phyloP scores from a whole-genome alignment of 2,888 invertebrate genomes.

The Brenthis ino region DNA sequence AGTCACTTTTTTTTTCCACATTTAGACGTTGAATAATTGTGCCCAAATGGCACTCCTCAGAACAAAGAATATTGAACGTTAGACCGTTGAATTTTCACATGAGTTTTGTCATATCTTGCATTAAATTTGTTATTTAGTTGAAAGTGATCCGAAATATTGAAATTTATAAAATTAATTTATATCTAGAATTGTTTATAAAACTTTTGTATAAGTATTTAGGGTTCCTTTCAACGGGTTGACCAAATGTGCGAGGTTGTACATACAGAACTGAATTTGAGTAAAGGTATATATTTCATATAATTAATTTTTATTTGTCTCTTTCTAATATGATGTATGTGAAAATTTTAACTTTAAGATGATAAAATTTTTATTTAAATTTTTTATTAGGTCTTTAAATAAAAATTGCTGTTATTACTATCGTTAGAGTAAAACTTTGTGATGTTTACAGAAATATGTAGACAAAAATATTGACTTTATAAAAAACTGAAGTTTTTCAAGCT shows the following conservation, averaged over 20 bases:
- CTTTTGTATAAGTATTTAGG: conserved; percentile 27
- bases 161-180: not conserved
- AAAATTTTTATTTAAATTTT: too few relatives aligned
- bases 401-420: too few relatives aligned
- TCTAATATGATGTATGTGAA: too few relatives aligned
- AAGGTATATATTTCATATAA: conserved; percentile 29
- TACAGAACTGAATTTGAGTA: conserved; percentile 21
- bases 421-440: too few relatives aligned
- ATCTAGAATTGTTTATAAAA: conserved; percentile 25
- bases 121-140: conserved; percentile 42
- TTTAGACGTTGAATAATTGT: too few relatives aligned
- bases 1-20: not conserved
- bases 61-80: not conserved
- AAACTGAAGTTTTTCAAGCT: too few relatives aligned
- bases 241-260: conserved; percentile 47
- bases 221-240: conserved; percentile 35
- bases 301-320: too few relatives aligned
- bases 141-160: conserved; percentile 33
- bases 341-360: too few relatives aligned
- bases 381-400: too few relatives aligned
- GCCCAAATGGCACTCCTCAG: too few relatives aligned
- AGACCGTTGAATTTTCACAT: not conserved
- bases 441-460: too few relatives aligned
- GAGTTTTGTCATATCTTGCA: conserved; percentile 35
- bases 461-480: too few relatives aligned